A percentile compares a stretch with the other conserved stretches of the same genome.
Evolutionary conservation across 2,888 invertebrate genomes (phyloP).

Genomic region (Pollenia angustigena): DNA sequence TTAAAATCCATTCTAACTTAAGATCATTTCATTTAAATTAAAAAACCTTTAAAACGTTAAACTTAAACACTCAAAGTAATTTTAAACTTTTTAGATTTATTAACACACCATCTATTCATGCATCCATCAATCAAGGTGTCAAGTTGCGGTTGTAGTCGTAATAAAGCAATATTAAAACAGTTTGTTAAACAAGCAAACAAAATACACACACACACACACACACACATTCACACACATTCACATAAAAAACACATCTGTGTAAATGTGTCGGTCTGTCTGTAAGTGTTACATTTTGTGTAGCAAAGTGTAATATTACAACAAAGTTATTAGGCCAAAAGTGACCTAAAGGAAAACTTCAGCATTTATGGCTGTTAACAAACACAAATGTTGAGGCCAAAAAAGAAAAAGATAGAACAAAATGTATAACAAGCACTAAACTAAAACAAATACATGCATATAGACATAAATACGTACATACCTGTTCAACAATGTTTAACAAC

Average conservation of each 20-base stretch:
- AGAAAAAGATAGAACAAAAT: neutral
- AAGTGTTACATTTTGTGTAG: conserved; percentile 15
- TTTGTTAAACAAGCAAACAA: conserved; percentile 59
- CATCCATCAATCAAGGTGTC: conserved; percentile 70
- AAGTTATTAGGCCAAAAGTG: conserved; percentile 69
- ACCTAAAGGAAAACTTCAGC: conserved; percentile 63
- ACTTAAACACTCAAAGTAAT: neutral
- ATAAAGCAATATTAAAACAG: conserved; percentile 66
- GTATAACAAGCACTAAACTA: neutral
- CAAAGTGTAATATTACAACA: conserved; percentile 54
- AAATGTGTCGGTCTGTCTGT: neutral
- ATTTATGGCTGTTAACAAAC: conserved; percentile 49
- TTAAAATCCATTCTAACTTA: neutral
- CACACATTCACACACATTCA: neutral
- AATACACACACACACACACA: neutral
- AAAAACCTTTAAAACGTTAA: neutral
- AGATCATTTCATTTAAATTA: conserved; percentile 19
- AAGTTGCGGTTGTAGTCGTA: conserved; percentile 63
- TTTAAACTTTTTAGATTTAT: conserved; percentile 30
- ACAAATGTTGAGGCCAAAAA: conserved; percentile 23
- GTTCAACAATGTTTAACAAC: conserved; percentile 54
- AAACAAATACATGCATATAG: conserved; percentile 7
- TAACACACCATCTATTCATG: conserved; percentile 28
- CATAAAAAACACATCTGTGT: conserved; percentile 2
- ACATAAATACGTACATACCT: conserved; percentile 33